A percentile compares a stretch with the other conserved stretches of the same genome.
These are phyloP conservation scores for Sinocyclocheilus rhinocerous DNA, from an alignment of 2,113 vertebrate genomes.

Conservation along the genomic window DNA sequence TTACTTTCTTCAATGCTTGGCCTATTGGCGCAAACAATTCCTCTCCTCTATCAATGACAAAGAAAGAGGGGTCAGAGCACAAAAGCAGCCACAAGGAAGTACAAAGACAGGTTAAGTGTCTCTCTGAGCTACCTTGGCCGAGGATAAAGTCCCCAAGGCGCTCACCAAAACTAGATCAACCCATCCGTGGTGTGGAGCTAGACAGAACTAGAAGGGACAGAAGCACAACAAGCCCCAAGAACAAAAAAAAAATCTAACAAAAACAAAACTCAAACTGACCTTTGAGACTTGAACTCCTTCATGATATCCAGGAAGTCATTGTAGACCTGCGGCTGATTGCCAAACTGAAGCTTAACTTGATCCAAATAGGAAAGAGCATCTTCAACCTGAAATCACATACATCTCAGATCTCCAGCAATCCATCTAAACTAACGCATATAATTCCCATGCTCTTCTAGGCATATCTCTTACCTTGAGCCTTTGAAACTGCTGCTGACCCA, in stretches of 20 bases:
- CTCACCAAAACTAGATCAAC: background rate
- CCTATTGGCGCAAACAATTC: background rate
- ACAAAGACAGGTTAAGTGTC: background rate
- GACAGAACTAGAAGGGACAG: background rate
- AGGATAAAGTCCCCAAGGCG: background rate
- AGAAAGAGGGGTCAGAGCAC: background rate
- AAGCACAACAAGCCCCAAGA: background rate
- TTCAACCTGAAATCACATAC: conserved; percentile 81
- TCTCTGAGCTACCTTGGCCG: background rate
- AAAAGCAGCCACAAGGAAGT: background rate
- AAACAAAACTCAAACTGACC: conserved; percentile 72
- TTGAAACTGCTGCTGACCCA: conserved; percentile 98
- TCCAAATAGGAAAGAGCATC: conserved; percentile 97
- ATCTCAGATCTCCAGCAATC: background rate
- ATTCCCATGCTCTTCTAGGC: background rate
- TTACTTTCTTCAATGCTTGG: background rate
- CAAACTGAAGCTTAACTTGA: conserved; percentile 98
- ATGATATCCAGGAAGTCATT: conserved; percentile 99
- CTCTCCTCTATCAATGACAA: background rate
- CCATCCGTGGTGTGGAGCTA: background rate
- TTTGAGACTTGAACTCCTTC: conserved; percentile 99
- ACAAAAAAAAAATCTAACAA: background rate
- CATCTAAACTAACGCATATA: background rate
- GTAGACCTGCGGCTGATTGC: conserved; percentile 98
- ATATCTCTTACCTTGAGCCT: conserved; percentile 85